A percentile compares a stretch with the other conserved stretches of the same genome.
Evolutionary conservation across 1,140 invertebrate species (phyloP).

Genomic region (Calliphora vicina): DNA sequence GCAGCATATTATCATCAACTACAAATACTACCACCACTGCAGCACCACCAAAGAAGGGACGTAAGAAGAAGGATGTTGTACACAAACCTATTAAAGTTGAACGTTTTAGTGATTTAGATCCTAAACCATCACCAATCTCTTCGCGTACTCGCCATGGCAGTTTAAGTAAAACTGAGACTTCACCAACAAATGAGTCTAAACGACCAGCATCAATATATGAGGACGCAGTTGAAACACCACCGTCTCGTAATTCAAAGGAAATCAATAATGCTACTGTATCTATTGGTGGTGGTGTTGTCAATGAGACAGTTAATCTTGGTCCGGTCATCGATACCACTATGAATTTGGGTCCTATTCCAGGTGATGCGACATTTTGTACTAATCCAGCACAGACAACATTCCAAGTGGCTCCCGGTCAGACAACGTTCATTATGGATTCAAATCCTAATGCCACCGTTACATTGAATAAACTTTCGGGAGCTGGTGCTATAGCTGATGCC

Average conservation of each 20-base stretch:
- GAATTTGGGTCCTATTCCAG: background rate
- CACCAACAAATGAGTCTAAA: background rate
- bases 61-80: slow-evolving; percentile 43
- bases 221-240: slow-evolving; percentile 51
- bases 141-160: slow-evolving; percentile 51
- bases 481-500: slow-evolving; percentile 38
- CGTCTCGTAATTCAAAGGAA: background rate
- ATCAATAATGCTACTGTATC: background rate
- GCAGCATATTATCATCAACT: slow-evolving; percentile 11
- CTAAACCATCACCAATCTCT: slow-evolving; percentile 42
- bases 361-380: slow-evolving; percentile 36
- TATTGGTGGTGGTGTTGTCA: background rate
- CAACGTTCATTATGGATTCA: slow-evolving; percentile 39
- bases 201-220: slow-evolving; percentile 50
- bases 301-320: slow-evolving; percentile 22
- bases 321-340: slow-evolving; percentile 35
- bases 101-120: slow-evolving; percentile 54
- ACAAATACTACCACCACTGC: slow-evolving; percentile 18
- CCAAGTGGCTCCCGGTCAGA: slow-evolving; percentile 34
- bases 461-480: slow-evolving; percentile 25
- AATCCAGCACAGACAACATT: slow-evolving; percentile 39
- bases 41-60: background rate
- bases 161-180: slow-evolving; percentile 20
- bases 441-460: slow-evolving; percentile 41
- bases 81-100: slow-evolving; percentile 59